Evolutionary conservation across 2,113 vertebrate genomes (phyloP), one percentile per base, ranked within the genome.

Genomic region (Nycticryphes semicollaris): DNA sequence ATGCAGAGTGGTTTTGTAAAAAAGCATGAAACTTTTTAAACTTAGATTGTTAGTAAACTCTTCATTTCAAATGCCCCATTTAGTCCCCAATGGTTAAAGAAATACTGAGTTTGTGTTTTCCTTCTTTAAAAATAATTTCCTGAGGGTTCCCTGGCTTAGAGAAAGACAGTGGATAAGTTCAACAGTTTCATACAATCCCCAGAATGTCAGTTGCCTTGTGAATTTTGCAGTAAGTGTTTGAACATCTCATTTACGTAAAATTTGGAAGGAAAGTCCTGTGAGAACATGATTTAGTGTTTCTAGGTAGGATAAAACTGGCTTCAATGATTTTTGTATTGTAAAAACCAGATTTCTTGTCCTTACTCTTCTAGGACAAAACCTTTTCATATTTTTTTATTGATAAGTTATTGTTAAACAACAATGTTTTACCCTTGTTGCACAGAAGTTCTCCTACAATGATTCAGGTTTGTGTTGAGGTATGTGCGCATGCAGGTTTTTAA

Each of bases 41-140:
- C 1, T 13, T 68, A 63, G 43, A 56, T 51, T 72, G 51, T 70
- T 86, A 90, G 82, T 86, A 66, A 92, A 6, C 60, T 93, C 30
- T 75, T 93, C 56, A 81, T 93, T 96, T 92, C 66, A 81, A 90
- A 79, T 92, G 27, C 33, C 13, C 39, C 73, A 24, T 89, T 95
- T 62, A 37, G 54, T 82, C 69, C 76, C 80, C 53, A 68, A 67
- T 0, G 39, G 47, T 83, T 80, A 48, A 67, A 83, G 78, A 47
- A 48, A 8, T 35, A 76, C 30, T 76, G 69, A 31, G 31, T 73
- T 93, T 87, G 22, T 83, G 35, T 90, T 89, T 95, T 78, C 15
- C 24, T 92, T 87, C 41, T 54, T 33, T 75, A 86, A 90, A 80
- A 74, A 53, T 75, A 57, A 87, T 84, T 94, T 96, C 73, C 69